A percentile compares a stretch with the other conserved stretches of the same genome.
Conservation (phyloP, 2,888 invertebrate species). For the Thelaira solivaga region DNA sequence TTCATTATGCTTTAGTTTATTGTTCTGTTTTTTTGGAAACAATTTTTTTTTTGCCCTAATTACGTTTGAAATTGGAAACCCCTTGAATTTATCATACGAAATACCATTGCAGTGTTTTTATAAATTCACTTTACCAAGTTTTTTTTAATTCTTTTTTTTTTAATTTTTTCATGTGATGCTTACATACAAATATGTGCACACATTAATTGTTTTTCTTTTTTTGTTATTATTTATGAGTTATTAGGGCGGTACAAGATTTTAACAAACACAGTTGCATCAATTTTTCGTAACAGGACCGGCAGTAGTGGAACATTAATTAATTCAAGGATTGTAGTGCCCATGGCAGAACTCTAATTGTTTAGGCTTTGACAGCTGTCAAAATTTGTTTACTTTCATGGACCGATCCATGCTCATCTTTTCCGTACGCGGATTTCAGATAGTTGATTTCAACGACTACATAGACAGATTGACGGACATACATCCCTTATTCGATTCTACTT, state of each 20-base stretch:
- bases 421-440: too few species aligned
- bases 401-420: too few species aligned
- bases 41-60: conserved; percentile 45
- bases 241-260: background rate
- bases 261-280: too few species aligned
- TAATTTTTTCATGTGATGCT: conserved; percentile 34
- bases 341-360: too few species aligned
- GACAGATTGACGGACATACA: too few species aligned
- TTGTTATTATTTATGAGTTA: background rate
- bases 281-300: too few species aligned
- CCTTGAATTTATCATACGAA: conserved; percentile 48
- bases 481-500: too few species aligned
- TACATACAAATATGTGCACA: conserved; percentile 1
- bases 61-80: conserved; percentile 49
- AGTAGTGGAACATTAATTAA: too few species aligned
- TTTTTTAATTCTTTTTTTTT: conserved; percentile 10
- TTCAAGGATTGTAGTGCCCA: too few species aligned
- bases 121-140: conserved; percentile 23
- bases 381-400: too few species aligned
- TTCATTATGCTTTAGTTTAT: background rate
- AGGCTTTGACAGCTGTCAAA: too few species aligned
- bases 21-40: background rate
- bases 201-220: background rate
- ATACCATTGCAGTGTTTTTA: conserved; percentile 36
- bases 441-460: too few species aligned